A percentile compares a stretch with the other conserved stretches of the same genome.
Conservation (phyloP, 2,888 invertebrate genomes). For the Heliothis peltigera region DNA sequence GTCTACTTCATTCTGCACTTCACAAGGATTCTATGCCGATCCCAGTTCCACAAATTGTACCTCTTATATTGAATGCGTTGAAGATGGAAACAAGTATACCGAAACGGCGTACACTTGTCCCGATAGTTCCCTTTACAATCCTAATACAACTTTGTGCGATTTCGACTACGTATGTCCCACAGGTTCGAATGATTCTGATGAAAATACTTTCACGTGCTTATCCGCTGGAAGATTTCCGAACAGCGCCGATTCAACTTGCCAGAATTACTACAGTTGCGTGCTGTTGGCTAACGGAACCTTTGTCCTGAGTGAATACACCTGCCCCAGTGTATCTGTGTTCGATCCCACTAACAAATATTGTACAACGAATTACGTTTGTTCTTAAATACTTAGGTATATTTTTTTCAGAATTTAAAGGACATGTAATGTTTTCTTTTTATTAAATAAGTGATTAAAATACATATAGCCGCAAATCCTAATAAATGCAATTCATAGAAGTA, state of each 20-base stretch:
- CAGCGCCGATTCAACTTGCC: constrained; percentile 67
- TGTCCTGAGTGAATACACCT: constrained; percentile 61
- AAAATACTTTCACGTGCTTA: constrained; percentile 30
- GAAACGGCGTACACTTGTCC: constrained; percentile 39
- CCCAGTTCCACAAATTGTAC: constrained; percentile 38
- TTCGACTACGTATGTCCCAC: constrained; percentile 41
- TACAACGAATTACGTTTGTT: constrained; percentile 65
- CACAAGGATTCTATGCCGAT: constrained; percentile 33
- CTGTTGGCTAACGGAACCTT: constrained; percentile 60
- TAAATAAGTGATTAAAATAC: too few species aligned
- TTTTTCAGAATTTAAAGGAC: too few species aligned
- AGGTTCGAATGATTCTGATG: constrained; percentile 4
- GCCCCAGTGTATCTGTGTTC: constrained; percentile 69
- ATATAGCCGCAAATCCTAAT: too few species aligned
- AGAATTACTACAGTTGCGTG: constrained; percentile 68
- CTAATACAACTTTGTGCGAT: constrained; percentile 47
- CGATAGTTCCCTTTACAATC: constrained; percentile 33
- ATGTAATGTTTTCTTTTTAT: too few species aligned
- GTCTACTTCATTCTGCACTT: constrained; percentile 21
- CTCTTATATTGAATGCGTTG: constrained; percentile 40
- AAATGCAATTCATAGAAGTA: too few species aligned
- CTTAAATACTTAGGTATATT: constrained; percentile 4
- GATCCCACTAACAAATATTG: constrained; percentile 67
- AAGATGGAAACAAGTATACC: constrained; percentile 20
- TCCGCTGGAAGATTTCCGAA: constrained; percentile 62